Evolutionary conservation across 2,888 invertebrate genomes (phyloP), one percentile per base, ranked within the genome.

Genomic region (Antitype chi): DNA sequence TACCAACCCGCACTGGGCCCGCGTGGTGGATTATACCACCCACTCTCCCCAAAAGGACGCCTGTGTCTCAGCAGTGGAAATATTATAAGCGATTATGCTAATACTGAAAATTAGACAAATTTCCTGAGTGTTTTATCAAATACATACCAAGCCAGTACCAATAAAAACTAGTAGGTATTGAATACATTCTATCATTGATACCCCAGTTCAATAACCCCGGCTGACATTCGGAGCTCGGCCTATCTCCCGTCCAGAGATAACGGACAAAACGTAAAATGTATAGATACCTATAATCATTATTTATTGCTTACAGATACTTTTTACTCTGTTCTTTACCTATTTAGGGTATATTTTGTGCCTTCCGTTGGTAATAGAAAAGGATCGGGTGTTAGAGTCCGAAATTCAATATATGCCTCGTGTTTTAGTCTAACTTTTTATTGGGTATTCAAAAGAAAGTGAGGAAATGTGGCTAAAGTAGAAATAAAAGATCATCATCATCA

Each of bases 281-380:
- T 53, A 71, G 69, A 87, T 86, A n/a, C n/a, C n/a, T n/a, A 78
- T 57, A 49, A 87, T 86, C 88, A 78, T 86, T 76, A 87, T 86
- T 86, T 87, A 87, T 86, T 78, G 74, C 59, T 64, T 63, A 67
- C 55, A 80, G 76, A 74, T 85, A 82, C 86, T 83, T 78, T 71
- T 75, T 73, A 76, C 71, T n/a, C 17, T 38, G 43, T 59, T 64
- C 5, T 43, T 68, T 67, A 83, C 67, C 70, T 62, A 76, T 69
- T 71, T 76, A 74, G 64, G 60, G 49, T 69, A 52, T 66, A 66
- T 82, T 69, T 67, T 32, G 38, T 75, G n/a, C 5, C 11, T 49
- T 49, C n/a, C 8, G 47, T 20, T 38, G 49, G 28, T 53, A 47
- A 20, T n/a, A 11, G 62, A 74, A 64, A 74, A 53, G 55, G 82